A percentile compares a stretch with the other conserved stretches of the same genome.
These are phyloP conservation scores for Anthoptus insignis DNA, from an alignment of 2,888 invertebrate genomes.

Conservation along the genomic window DNA sequence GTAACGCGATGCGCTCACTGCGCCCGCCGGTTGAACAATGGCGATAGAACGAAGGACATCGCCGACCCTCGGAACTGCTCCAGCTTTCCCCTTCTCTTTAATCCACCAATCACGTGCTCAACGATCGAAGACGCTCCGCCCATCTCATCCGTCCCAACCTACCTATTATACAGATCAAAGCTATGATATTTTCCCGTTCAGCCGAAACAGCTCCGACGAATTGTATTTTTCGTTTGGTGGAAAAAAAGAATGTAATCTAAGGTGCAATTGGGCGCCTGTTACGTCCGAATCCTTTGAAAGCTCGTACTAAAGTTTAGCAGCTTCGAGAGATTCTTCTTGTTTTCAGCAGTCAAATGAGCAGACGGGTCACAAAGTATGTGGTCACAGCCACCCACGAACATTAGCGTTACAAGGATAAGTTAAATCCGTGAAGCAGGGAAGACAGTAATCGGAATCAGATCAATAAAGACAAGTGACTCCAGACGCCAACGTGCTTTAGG, in stretches of 20 bases:
- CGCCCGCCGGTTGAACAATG: slow-evolving; percentile 67
- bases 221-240: slow-evolving; percentile 66
- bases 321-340: too few relatives aligned
- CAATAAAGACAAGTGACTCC: too few relatives aligned
- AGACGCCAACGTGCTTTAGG: too few relatives aligned
- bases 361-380: too few relatives aligned
- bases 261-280: slow-evolving; percentile 13
- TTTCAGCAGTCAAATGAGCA: too few relatives aligned
- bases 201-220: slow-evolving; percentile 68
- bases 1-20: slow-evolving; percentile 54
- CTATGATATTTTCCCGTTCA: slow-evolving; percentile 72
- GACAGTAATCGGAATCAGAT: too few relatives aligned
- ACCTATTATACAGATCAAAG: slow-evolving; percentile 75
- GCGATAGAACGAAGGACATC: slow-evolving; percentile 51
- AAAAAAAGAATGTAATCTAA: slow-evolving; percentile 53
- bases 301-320: too few relatives aligned
- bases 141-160: slow-evolving; percentile 66
- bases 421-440: too few relatives aligned
- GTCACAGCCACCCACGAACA: too few relatives aligned
- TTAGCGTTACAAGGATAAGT: too few relatives aligned
- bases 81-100: slow-evolving; percentile 57
- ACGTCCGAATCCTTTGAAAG: background rate
- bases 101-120: slow-evolving; percentile 64
- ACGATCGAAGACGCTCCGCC: slow-evolving; percentile 65
- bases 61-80: slow-evolving; percentile 51